Percentiles rank a stretch among this genome's conserved stretches.
These are phyloP conservation scores for Drosophila asahinai DNA, from an alignment of 1,140 invertebrate species.

Conservation along the genomic window DNA sequence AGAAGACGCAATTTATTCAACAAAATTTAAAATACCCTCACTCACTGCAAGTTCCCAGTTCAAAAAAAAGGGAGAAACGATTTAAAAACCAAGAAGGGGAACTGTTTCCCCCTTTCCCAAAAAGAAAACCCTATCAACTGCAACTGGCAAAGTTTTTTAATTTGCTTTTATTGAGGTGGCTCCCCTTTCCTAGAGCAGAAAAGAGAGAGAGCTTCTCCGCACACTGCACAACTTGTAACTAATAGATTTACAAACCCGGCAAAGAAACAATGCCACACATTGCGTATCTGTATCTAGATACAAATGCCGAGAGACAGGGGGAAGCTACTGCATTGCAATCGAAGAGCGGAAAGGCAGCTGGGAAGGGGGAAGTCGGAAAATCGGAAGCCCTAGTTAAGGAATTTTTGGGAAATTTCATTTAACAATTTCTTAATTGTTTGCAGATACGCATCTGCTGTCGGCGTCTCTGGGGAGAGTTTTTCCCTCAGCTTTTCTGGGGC, in stretches of 20 bases:
- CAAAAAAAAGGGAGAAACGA: constrained; percentile 32
- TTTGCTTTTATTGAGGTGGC: constrained; percentile 79
- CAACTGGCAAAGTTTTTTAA: constrained; percentile 76
- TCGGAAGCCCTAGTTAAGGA: constrained; percentile 43
- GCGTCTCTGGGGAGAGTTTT: constrained; percentile 27
- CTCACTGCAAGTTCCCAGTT: not conserved
- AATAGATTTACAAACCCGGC: constrained; percentile 78
- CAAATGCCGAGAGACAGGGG: constrained; percentile 43
- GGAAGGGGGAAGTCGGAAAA: constrained; percentile 7
- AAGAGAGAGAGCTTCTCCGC: constrained; percentile 31
- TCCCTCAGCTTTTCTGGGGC: constrained; percentile 15
- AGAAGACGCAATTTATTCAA: too few species aligned
- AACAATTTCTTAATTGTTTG: constrained; percentile 83
- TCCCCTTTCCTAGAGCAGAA: constrained; percentile 21
- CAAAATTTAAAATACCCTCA: not conserved
- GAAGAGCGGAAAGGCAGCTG: constrained; percentile 1
- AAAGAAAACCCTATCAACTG: constrained; percentile 8
- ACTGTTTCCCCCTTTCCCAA: not conserved
- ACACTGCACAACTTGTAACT: constrained; percentile 73
- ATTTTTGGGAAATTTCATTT: constrained; percentile 80
- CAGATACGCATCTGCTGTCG: constrained; percentile 74
- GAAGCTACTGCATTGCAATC: constrained; percentile 29
- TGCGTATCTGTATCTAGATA: constrained; percentile 68
- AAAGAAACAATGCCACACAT: constrained; percentile 67
- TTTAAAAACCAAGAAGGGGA: constrained; percentile 32